phyloP scores from a whole-genome alignment of 2,888 invertebrate genomes.

The Melipona beecheii region DNA sequence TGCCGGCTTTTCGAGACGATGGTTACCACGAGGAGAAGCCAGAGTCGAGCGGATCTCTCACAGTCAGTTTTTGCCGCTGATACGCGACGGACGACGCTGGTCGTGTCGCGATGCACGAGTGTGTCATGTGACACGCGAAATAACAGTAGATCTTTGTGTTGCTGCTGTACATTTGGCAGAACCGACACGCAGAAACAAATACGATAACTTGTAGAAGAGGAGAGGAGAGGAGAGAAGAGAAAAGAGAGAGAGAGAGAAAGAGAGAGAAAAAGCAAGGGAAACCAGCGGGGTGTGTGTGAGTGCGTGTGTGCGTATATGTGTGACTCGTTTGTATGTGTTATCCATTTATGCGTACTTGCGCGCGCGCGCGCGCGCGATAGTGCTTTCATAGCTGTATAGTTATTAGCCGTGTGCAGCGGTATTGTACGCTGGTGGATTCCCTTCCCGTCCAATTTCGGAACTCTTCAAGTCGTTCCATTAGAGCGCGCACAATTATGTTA shows the following conservation, averaged over 20 bases:
- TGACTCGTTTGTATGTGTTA: conserved; percentile 28
- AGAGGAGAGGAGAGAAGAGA: conserved; percentile 1
- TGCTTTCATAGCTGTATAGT: conserved; percentile 20
- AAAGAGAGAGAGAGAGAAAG: background rate
- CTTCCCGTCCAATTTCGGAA: conserved; percentile 40
- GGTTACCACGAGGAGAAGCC: conserved; percentile 67
- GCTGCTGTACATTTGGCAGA: conserved; percentile 31
- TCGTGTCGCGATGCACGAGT: conserved; percentile 69
- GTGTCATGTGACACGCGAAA: conserved; percentile 76
- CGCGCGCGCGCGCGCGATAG: conserved; percentile 28
- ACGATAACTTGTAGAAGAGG: background rate
- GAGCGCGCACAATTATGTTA: conserved; percentile 65
- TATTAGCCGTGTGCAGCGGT: conserved; percentile 14
- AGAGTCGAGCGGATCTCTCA: conserved; percentile 66
- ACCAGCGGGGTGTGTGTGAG: conserved; percentile 8
- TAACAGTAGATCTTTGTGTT: conserved; percentile 21
- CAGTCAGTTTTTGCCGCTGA: conserved; percentile 79
- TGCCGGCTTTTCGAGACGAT: conserved; percentile 60
- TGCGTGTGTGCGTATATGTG: conserved; percentile 23
- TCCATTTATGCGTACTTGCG: conserved; percentile 36
- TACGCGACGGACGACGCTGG: conserved; percentile 70
- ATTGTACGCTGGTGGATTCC: conserved; percentile 19
- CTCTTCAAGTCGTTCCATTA: conserved; percentile 38
- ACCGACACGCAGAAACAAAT: background rate
- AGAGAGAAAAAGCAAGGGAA: background rate